Percentiles rank a stretch among this genome's conserved stretches.
These are phyloP conservation scores for Macrotis lagotis DNA, from an alignment of 2,113 vertebrate species.

Conservation along the genomic window DNA sequence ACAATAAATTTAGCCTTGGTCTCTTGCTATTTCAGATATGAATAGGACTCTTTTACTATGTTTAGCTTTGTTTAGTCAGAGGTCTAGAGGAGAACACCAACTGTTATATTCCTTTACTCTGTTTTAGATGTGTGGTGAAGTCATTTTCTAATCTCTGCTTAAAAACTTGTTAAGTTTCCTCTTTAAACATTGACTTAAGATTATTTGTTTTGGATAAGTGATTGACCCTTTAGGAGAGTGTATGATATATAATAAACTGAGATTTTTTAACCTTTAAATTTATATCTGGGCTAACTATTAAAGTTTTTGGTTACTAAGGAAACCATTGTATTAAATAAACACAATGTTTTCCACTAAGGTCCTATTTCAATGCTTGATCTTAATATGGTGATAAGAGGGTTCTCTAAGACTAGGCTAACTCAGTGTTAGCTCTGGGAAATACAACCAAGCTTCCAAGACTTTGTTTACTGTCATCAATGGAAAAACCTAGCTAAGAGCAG, in stretches of 20 bases:
- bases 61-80: background rate
- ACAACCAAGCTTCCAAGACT: background rate
- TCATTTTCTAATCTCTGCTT: constrained; percentile 9
- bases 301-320: background rate
- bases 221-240: background rate
- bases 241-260: background rate
- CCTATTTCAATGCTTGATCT: background rate
- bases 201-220: background rate
- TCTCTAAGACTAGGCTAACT: background rate
- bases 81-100: background rate
- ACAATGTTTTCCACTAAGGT: background rate
- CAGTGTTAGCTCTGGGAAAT: background rate
- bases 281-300: background rate
- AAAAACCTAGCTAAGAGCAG: background rate
- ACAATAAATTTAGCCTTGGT: background rate
- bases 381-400: background rate
- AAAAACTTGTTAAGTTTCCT: background rate
- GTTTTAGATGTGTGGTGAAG: background rate
- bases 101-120: background rate
- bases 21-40: background rate
- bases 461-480: background rate
- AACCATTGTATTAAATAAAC: background rate
- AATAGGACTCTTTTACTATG: background rate
- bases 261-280: background rate
- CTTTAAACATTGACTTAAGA: constrained; percentile 11